Conservation (phyloP, 2,888 invertebrate species). For the Smittia aterrima region DNA sequence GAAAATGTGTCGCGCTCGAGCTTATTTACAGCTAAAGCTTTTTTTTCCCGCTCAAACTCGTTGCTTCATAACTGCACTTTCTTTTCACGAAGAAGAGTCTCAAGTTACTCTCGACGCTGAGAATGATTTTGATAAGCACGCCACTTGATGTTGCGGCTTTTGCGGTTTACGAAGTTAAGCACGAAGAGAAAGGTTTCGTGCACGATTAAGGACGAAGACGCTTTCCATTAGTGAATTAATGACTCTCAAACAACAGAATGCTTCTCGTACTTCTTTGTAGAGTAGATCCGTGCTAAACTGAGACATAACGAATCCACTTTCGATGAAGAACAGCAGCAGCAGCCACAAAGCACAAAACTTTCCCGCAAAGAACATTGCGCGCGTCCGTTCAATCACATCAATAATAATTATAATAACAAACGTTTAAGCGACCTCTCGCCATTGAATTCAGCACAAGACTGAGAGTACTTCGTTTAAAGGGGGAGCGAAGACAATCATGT, state of each 20-base stretch:
- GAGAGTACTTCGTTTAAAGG: neutral
- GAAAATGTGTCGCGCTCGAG: neutral
- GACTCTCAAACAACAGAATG: neutral
- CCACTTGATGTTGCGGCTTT: neutral
- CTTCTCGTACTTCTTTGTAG: conserved; percentile 30
- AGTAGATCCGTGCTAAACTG: conserved; percentile 36
- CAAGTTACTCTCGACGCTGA: neutral
- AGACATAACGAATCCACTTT: neutral
- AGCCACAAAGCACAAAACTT: conserved; percentile 18
- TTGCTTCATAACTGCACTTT: neutral
- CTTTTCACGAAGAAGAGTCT: neutral
- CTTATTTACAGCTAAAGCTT: neutral
- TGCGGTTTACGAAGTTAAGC: neutral
- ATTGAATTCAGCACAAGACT: conserved; percentile 24
- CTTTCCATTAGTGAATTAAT: neutral
- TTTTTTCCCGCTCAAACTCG: neutral
- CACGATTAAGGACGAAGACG: neutral
- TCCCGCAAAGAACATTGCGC: neutral
- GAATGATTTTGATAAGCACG: neutral
- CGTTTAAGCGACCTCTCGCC: conserved; percentile 22
- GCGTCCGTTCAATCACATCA: neutral
- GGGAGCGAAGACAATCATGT: conserved; percentile 1
- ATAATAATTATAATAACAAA: neutral
- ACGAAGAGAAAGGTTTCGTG: neutral
- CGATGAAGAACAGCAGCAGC: neutral